Evolutionary conservation across 2,888 invertebrate genomes (phyloP), one percentile per base, ranked within the genome.

Genomic region (Coremacera marginata): DNA sequence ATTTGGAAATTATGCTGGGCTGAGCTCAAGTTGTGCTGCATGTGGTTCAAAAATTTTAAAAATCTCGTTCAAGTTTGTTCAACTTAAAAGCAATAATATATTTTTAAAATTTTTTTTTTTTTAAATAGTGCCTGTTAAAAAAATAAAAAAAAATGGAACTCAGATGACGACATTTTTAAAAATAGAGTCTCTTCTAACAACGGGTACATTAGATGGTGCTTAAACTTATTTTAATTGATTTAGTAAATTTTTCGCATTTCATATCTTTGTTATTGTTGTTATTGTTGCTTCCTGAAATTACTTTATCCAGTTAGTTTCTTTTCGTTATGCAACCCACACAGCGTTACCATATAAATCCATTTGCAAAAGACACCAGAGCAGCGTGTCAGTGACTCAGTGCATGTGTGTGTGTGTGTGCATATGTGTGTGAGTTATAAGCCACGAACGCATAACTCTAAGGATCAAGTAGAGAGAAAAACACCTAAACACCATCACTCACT

Each of bases 321-420:
- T 19, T 68, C 16, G 52, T 22, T 11, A 68, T 25, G 22, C 51
- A 22, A 25, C 51, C 49, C 68, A 34, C 27, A 68, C 51, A 34
- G 68, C 44, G 44, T 44, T 72, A 44, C 71, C 60, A 86, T 87
- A 86, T 86, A 87, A 88, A 88, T 88, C 88, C 84, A 86, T 88
- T 88, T 87, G 82, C 86, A 82, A 84, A 85, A 85, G 84, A 87
- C 85, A 85, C 83, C 86, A 83, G 78, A 77, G 79, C 80, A 80
- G 78, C 80, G 55, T 80, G 81, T 78, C 79, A 78, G 52, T 68
- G 77, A 27, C 51, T 67, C 34, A 27, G 63, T 73, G 71, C 19
- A 65, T 55, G 22, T 63, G 34, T 63, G n/a, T 31, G n/a, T 34
- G 63, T 63, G 27, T 19, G 16, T 63, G 63, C 5, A 16, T 31